Conservation (phyloP, 1,140 invertebrate species). For the Glomeris maerens region DNA sequence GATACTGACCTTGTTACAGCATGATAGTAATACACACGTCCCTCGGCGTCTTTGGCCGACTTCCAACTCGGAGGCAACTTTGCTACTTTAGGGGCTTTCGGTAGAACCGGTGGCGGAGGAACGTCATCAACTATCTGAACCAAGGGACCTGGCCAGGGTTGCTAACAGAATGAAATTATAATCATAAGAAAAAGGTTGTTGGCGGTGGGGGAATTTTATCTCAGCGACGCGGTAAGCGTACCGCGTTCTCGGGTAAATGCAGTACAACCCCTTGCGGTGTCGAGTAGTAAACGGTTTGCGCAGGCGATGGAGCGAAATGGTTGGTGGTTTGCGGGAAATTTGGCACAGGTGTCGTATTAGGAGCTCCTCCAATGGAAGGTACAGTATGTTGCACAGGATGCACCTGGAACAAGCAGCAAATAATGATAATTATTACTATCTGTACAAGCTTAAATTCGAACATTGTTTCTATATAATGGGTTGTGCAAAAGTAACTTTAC, state of each 20-base stretch:
- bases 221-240: neutral
- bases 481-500: too few relatives aligned
- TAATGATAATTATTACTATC: too few relatives aligned
- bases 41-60: constrained; percentile 58
- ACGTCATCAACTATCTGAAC: constrained; percentile 11
- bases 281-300: neutral
- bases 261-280: neutral
- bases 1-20: constrained; percentile 58
- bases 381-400: too few relatives aligned
- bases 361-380: too few relatives aligned
- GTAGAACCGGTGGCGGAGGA: constrained; percentile 35
- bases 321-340: too few relatives aligned
- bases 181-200: neutral
- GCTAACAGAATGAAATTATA: neutral
- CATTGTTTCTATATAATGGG: too few relatives aligned
- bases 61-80: constrained; percentile 77
- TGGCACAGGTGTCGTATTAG: too few relatives aligned
- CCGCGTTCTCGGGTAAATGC: constrained; percentile 3
- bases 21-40: constrained; percentile 83
- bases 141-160: neutral
- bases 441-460: too few relatives aligned
- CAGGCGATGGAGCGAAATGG: neutral
- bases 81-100: constrained; percentile 32
- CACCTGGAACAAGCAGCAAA: too few relatives aligned
- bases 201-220: neutral